Evolutionary conservation across 2,797 vertebrate genomes (phyloP).

Genomic region (Parotocinclus haroldoi): DNA sequence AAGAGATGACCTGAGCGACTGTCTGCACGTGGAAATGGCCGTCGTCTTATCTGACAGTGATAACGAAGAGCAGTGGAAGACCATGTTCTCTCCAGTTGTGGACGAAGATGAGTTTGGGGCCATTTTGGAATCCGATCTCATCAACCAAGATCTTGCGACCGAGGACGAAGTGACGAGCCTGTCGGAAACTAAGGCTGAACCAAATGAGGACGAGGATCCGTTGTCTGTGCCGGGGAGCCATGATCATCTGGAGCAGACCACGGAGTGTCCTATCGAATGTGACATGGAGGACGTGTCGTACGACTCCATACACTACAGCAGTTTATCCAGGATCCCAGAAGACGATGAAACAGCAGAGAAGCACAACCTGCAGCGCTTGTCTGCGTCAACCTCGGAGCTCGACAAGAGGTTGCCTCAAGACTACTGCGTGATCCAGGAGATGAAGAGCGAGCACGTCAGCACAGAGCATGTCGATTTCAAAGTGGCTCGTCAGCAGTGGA

Average conservation of each 20-base stretch:
- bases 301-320: constrained; percentile 49
- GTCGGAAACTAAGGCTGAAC: constrained; percentile 19
- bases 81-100: constrained; percentile 72
- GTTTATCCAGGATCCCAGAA: constrained; percentile 72
- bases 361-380: constrained; percentile 42
- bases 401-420: constrained; percentile 73
- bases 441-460: constrained; percentile 74
- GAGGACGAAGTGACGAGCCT: constrained; percentile 15
- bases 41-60: constrained; percentile 71
- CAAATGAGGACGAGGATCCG: constrained; percentile 22
- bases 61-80: constrained; percentile 72
- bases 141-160: constrained; percentile 9
- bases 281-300: constrained; percentile 58
- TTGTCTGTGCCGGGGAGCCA: constrained; percentile 4
- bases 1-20: constrained; percentile 65
- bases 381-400: constrained; percentile 53
- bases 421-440: constrained; percentile 76
- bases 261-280: constrained; percentile 50
- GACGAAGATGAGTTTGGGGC: constrained; percentile 64
- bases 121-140: constrained; percentile 15
- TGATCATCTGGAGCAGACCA: constrained; percentile 64
- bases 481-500: constrained; percentile 73
- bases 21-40: constrained; percentile 67
- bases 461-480: constrained; percentile 78
- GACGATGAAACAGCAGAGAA: constrained; percentile 63